Conservation (phyloP, 2,797 vertebrate species). For the Notoglanidium macrostoma region DNA sequence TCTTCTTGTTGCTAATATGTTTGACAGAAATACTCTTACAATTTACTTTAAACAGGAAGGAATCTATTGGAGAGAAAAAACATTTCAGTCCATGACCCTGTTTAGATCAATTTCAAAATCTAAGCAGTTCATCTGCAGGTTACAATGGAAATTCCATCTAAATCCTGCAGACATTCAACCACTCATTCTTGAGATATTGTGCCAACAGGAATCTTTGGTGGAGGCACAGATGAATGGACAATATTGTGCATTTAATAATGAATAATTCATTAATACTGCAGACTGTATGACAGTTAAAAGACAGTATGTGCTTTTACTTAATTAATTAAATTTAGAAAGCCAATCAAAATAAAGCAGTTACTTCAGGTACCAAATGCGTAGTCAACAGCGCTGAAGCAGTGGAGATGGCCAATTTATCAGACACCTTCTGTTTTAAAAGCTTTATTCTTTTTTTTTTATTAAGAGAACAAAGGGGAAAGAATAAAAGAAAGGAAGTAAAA, state of each 20-base stretch:
- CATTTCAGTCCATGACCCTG: background rate
- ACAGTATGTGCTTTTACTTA: background rate
- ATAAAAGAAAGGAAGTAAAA: background rate
- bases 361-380: background rate
- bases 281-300: background rate
- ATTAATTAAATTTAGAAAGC: slow-evolving; percentile 2
- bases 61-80: background rate
- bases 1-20: background rate
- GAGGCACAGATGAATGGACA: background rate
- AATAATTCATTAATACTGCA: background rate
- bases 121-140: background rate
- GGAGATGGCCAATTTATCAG: background rate
- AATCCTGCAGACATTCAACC: background rate
- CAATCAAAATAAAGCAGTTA: background rate
- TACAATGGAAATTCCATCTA: background rate
- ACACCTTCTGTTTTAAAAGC: background rate
- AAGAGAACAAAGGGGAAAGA: background rate
- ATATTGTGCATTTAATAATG: background rate
- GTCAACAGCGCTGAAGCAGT: background rate
- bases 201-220: background rate
- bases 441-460: background rate
- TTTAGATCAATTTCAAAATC: background rate
- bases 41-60: background rate
- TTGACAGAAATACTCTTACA: background rate
- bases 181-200: background rate